Percentiles rank a stretch among this genome's conserved stretches.
phyloP scores from a whole-genome alignment of 2,797 vertebrate species.

The Manis pentadactyla region DNA sequence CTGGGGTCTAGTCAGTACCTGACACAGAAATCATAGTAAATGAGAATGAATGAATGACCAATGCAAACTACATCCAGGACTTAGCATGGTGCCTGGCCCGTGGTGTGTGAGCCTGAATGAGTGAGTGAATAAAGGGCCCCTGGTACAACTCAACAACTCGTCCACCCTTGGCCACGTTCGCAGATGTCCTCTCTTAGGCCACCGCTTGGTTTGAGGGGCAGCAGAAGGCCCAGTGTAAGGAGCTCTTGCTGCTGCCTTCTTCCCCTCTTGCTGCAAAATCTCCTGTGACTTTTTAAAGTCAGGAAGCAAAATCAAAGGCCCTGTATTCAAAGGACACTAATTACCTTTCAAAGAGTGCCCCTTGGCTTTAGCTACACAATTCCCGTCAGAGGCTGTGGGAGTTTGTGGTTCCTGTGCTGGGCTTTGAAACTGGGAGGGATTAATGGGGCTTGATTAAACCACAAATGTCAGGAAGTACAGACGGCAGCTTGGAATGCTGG shows the following conservation, averaged over 20 bases:
- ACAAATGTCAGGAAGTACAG: constrained; percentile 77
- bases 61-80: neutral
- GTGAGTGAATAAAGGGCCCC: neutral
- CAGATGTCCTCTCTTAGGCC: neutral
- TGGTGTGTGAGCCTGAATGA: neutral
- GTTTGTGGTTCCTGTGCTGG: constrained; percentile 76
- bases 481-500: constrained; percentile 51
- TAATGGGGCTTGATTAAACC: constrained; percentile 78
- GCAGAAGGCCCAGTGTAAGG: neutral
- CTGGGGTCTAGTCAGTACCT: neutral
- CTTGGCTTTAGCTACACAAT: constrained; percentile 72
- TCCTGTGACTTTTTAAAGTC: constrained; percentile 78
- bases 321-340: constrained; percentile 80
- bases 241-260: neutral
- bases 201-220: neutral
- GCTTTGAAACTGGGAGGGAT: constrained; percentile 79
- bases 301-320: constrained; percentile 82
- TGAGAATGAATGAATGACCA: neutral
- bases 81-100: neutral
- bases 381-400: constrained; percentile 78
- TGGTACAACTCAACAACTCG: too few relatives aligned
- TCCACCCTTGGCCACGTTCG: neutral
- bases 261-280: constrained; percentile 65
- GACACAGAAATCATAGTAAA: neutral
- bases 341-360: constrained; percentile 83